Percentiles rank a stretch among this genome's conserved stretches.
These are phyloP conservation scores for Takifugu ocellatus DNA, from an alignment of 2,797 vertebrate genomes.

Conservation along the genomic window DNA sequence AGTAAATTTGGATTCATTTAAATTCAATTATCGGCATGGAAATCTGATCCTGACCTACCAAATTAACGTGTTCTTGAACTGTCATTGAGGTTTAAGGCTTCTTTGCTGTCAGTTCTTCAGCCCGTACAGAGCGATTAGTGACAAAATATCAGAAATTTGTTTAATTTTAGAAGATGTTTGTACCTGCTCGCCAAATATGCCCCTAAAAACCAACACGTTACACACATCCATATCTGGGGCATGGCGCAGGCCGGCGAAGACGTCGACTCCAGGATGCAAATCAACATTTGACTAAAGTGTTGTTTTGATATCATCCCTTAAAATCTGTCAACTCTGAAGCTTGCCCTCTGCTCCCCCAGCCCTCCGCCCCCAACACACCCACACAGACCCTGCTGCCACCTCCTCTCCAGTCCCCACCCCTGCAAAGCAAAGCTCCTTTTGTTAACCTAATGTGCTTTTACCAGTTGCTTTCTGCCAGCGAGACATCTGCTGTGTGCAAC, in stretches of 20 bases:
- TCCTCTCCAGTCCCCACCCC: constrained; percentile 61
- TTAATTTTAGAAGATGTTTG: not conserved
- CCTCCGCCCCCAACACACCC: constrained; percentile 54
- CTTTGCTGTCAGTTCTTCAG: too few species aligned
- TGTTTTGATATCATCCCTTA: constrained; percentile 68
- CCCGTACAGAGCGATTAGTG: not conserved
- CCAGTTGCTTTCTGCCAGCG: constrained; percentile 83
- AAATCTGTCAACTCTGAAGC: constrained; percentile 69
- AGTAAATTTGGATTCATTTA: too few species aligned
- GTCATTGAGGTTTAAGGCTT: too few species aligned
- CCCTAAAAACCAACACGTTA: too few species aligned
- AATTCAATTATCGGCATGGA: not conserved
- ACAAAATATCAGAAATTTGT: not conserved
- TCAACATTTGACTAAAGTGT: constrained; percentile 51
- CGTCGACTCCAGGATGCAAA: not conserved
- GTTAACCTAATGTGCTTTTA: constrained; percentile 84
- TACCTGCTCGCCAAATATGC: too few species aligned
- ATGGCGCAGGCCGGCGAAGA: constrained; percentile 19
- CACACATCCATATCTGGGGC: constrained; percentile 8
- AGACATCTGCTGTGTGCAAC: constrained; percentile 95
- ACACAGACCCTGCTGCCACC: constrained; percentile 62
- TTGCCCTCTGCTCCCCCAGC: constrained; percentile 60
- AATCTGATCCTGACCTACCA: too few species aligned
- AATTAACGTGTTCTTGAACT: too few species aligned
- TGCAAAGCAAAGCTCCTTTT: constrained; percentile 75